Evolutionary conservation across 2,888 invertebrate genomes (phyloP), one percentile per base, ranked within the genome.

Genomic region (Autographa gamma): DNA sequence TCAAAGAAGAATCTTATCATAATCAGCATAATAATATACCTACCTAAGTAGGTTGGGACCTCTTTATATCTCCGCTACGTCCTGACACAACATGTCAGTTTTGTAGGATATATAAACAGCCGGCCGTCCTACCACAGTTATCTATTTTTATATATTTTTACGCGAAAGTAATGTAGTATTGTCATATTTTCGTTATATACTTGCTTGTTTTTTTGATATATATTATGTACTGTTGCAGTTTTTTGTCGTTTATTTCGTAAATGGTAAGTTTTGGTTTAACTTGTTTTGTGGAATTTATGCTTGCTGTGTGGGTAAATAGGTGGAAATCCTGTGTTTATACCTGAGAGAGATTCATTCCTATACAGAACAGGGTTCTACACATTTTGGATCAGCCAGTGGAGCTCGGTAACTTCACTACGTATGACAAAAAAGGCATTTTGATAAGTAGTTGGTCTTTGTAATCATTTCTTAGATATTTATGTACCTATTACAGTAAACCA

Each of bases 51-150:
- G 59, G 59, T 59, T 32, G 32, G 16, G 4, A 59, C 59, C 66
- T 66, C 25, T 34, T 63, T 63, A 6, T 13, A 11, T 25, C 13
- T 0, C 13, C 54, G 38, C 31, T 60, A 16, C 41, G 60, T 43
- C 64, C 61, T 41, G 43, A 63, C 66, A 9, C 18, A 58, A 63
- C 34, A 52, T 67, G 76, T 63, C 83, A 79, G n/a, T 73, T 63
- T 67, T 83, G 83, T 84, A 83, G 80, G 85, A 76, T 61, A 63
- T 68, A 71, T 81, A 82, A 81, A 82, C 77, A 85, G 64, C 70
- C 34, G 72, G 69, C 54, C 8, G 31, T 66, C 81, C 81, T 84
- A 82, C 84, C 85, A 74, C 78, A 77, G 69, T 41, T 69, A 65
- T 69, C 66, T 63, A 48, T 82, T 83, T 66, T 77, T 76, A 63